A percentile compares a stretch with the other conserved stretches of the same genome.
Evolutionary conservation across 2,888 invertebrate genomes (phyloP).

Genomic region (Plusia festucae): DNA sequence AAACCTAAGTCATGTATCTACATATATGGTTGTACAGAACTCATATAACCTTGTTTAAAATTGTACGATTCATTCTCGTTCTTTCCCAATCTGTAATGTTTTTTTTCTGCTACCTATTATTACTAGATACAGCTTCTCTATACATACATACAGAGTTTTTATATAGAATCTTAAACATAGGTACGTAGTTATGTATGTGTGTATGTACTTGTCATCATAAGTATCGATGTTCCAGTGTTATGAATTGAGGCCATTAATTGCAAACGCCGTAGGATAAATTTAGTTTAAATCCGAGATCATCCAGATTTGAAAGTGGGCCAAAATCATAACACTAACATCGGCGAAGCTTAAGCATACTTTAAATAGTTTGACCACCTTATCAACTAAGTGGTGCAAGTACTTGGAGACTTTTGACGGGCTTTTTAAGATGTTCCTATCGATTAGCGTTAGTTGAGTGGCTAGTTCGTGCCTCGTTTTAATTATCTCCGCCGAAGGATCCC

Average conservation of each 20-base stretch:
- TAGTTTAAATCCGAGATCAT: conserved; percentile 28
- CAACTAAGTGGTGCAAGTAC: conserved; percentile 15
- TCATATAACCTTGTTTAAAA: too few species aligned
- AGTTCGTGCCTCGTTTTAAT: conserved; percentile 64
- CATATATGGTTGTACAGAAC: too few species aligned
- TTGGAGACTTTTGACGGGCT: conserved; percentile 24
- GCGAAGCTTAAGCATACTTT: conserved; percentile 38
- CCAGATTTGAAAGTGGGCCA: conserved; percentile 15
- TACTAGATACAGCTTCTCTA: too few species aligned
- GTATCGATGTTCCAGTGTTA: background rate
- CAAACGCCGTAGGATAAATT: conserved; percentile 16
- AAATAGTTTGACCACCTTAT: conserved; percentile 27
- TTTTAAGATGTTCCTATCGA: conserved; percentile 34
- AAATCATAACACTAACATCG: conserved; percentile 25
- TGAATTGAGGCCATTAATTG: background rate
- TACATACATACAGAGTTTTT: too few species aligned
- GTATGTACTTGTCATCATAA: too few species aligned
- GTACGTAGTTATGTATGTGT: too few species aligned
- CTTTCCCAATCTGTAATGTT: too few species aligned
- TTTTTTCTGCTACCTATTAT: too few species aligned
- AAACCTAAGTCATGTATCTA: too few species aligned
- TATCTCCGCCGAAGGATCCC: conserved; percentile 53
- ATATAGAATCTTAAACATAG: too few species aligned
- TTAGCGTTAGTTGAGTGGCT: conserved; percentile 40
- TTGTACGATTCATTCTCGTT: too few species aligned